Percentiles rank a stretch among this genome's conserved stretches.
These are phyloP conservation scores for Nemotelus nigrinus DNA, from an alignment of 2,888 invertebrate species.

Conservation along the genomic window DNA sequence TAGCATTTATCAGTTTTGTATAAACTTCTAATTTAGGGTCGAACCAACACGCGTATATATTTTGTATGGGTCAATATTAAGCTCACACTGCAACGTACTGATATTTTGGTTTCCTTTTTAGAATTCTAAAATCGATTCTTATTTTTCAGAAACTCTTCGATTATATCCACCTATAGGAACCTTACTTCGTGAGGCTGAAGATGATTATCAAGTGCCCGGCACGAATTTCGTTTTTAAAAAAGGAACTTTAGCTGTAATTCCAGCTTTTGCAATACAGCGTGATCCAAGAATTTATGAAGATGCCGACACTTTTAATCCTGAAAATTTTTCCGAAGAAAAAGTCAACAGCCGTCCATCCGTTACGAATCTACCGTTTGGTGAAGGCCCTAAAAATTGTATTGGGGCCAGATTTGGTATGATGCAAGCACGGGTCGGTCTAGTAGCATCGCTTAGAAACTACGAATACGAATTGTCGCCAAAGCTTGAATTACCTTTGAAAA, in stretches of 20 bases:
- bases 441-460: conserved; percentile 3
- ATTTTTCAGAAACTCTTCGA: conserved; percentile 29
- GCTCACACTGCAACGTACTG: too few relatives aligned
- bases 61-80: too few relatives aligned
- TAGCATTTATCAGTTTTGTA: too few relatives aligned
- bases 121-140: not conserved
- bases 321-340: conserved; percentile 67
- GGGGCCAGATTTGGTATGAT: conserved; percentile 43
- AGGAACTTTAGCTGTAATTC: conserved; percentile 65
- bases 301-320: conserved; percentile 69
- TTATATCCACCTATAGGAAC: conserved; percentile 31
- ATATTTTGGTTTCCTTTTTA: too few relatives aligned
- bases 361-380: conserved; percentile 40
- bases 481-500: conserved; percentile 16
- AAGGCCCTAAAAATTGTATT: conserved; percentile 46
- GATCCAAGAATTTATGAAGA: conserved; percentile 68
- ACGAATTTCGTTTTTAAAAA: conserved; percentile 64
- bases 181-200: not conserved
- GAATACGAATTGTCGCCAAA: conserved; percentile 11
- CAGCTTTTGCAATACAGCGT: conserved; percentile 68
- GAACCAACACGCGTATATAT: too few relatives aligned
- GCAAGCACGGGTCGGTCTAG: conserved; percentile 20
- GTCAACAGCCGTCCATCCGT: conserved; percentile 62
- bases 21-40: too few relatives aligned
- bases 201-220: conserved; percentile 51